Percentiles rank a stretch among this genome's conserved stretches.
Evolutionary conservation across 2,113 vertebrate genomes (phyloP).

Genomic region (Mungos mungo): DNA sequence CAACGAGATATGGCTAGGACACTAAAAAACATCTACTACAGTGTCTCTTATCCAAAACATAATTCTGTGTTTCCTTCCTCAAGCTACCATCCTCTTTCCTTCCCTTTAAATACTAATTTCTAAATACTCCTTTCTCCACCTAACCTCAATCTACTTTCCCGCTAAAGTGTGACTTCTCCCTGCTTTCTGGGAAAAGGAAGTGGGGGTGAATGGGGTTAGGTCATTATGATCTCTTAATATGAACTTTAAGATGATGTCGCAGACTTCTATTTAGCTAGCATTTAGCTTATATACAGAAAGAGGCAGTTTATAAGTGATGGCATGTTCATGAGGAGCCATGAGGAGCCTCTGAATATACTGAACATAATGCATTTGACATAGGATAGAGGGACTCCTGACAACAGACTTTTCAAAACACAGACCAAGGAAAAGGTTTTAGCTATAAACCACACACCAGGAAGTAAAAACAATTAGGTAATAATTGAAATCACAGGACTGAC

Average conservation of each 20-base stretch:
- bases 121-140: background rate
- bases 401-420: background rate
- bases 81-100: background rate
- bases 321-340: background rate
- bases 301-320: background rate
- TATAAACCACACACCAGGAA: conserved; percentile 21
- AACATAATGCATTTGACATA: background rate
- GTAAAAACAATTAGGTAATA: background rate
- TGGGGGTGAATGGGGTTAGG: background rate
- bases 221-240: conserved; percentile 23
- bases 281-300: background rate
- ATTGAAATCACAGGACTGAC: background rate
- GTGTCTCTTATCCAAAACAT: background rate
- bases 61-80: background rate
- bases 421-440: background rate
- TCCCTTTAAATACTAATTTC: background rate
- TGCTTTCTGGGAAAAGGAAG: background rate
- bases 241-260: conserved; percentile 12
- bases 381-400: background rate
- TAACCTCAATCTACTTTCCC: conserved; percentile 3
- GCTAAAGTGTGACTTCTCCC: background rate
- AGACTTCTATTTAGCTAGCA: background rate
- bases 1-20: background rate
- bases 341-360: background rate
- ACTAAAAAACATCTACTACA: background rate